Evolutionary conservation across 1,140 invertebrate genomes (phyloP), one percentile per base, ranked within the genome.

Genomic region (Calephelis virginiensis): DNA sequence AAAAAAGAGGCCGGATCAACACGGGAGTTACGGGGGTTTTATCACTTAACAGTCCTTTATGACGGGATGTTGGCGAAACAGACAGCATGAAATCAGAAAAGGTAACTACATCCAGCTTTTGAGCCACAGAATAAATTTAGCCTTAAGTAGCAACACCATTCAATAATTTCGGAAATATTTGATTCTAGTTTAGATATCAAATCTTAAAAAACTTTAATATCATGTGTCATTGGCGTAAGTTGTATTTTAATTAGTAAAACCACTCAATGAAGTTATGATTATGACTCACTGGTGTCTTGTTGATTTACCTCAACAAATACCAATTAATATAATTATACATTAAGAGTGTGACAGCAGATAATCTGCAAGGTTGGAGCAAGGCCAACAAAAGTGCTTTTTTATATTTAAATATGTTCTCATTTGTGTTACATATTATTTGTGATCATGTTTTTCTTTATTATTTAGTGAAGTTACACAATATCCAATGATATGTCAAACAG

Each of bases 331-430:
- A 56, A 56, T 37, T 11, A 56, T 5, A 56, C 53, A 37, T 56
- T 11, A 37, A 56, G 37, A 3, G 6, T 56, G 53, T 28, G 10
- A 56, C 5, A 12, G 53, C 53, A 38, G 53, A 37, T 38, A 12
- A 37, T 56, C 7, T n/a, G 17, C 53, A 56, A 56, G 53, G 46
- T 47, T 47, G 46, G 43, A 63, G 43, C 46, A 63, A 63, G 13
- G 17, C 14, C 43, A 46, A 48, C 45, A 63, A 63, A 63, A 28
- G 14, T 11, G 13, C 14, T 28, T n/a, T 47, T 17, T 48, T 63
- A 63, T 63, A 48, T 28, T 59, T 28, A 46, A 47, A 63, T 49
- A 63, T 37, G 28, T 13, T 12, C 37, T 49, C 46, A 63, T 46
- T 63, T 46, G 43, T 62, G 28, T 13, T 10, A 60, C 28, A 28